A percentile compares a stretch with the other conserved stretches of the same genome.
These are phyloP conservation scores for Azemiops feae DNA, from an alignment of 2,113 vertebrate genomes.

Conservation along the genomic window DNA sequence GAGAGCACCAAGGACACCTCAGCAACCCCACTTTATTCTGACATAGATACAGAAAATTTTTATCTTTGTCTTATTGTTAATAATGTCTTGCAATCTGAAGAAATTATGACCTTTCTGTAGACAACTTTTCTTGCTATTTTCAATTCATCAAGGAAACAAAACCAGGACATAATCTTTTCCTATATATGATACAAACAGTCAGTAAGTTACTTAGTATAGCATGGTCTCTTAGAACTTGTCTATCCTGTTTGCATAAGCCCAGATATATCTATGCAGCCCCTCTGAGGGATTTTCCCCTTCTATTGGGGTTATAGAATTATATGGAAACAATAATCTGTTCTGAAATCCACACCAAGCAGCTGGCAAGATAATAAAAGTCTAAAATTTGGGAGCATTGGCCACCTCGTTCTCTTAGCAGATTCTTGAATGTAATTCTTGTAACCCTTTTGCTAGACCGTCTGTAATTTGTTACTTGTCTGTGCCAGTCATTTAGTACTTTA, in stretches of 20 bases:
- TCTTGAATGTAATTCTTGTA: neutral
- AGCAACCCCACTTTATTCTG: too few relatives aligned
- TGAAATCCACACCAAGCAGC: neutral
- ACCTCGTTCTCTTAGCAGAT: neutral
- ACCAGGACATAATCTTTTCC: neutral
- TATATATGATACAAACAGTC: neutral
- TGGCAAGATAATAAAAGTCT: neutral
- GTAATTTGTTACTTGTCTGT: neutral
- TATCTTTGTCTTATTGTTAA: too few relatives aligned
- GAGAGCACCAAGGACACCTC: too few relatives aligned
- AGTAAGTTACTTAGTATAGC: neutral
- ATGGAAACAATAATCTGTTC: neutral
- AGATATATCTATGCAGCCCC: neutral
- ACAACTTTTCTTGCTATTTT: too few relatives aligned
- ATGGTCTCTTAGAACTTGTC: neutral
- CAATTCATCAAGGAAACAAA: too few relatives aligned
- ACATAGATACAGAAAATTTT: too few relatives aligned
- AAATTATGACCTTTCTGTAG: too few relatives aligned
- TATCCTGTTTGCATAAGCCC: neutral
- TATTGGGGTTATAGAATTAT: neutral
- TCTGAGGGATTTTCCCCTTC: neutral
- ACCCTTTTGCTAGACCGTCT: neutral
- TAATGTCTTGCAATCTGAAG: too few relatives aligned
- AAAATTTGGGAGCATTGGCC: neutral
- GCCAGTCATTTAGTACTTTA: neutral